Percentiles rank a stretch among this genome's conserved stretches.
phyloP scores from a whole-genome alignment of 2,797 vertebrate species.

The Semotilus atromaculatus region DNA sequence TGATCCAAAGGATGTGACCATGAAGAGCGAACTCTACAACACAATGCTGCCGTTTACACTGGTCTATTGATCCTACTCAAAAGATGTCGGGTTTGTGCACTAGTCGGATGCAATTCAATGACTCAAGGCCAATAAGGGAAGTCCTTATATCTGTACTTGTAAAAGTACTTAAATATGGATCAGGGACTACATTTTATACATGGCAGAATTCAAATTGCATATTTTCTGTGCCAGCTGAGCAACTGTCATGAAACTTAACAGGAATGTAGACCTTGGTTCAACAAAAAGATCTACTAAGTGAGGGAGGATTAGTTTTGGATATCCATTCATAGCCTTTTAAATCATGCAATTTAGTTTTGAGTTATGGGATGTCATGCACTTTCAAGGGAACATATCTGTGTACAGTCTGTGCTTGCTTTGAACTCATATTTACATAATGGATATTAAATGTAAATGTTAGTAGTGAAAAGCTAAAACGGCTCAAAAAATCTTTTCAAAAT shows the following conservation, averaged over 20 bases:
- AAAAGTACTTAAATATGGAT: background rate
- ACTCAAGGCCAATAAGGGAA: background rate
- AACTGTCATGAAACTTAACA: background rate
- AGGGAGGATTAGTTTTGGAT: background rate
- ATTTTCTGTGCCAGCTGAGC: background rate
- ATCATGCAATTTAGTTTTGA: slow-evolving; percentile 46
- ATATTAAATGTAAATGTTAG: background rate
- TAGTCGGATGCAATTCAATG: background rate
- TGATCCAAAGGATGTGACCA: background rate
- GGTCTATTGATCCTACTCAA: slow-evolving; percentile 1
- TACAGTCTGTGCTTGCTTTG: slow-evolving; percentile 33
- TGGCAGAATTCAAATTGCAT: background rate
- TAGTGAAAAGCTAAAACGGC: background rate
- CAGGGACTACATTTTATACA: background rate
- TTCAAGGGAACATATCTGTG: slow-evolving; percentile 1
- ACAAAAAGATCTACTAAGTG: background rate
- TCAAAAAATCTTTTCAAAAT: background rate
- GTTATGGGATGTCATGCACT: slow-evolving; percentile 45
- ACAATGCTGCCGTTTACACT: background rate
- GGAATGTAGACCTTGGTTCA: background rate
- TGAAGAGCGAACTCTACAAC: background rate
- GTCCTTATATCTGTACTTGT: too few relatives aligned
- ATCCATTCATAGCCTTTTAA: slow-evolving; percentile 8
- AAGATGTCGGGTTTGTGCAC: background rate
- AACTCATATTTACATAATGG: background rate